phyloP scores from a whole-genome alignment of 1,140 invertebrate genomes.

The Leucophenga varia region DNA sequence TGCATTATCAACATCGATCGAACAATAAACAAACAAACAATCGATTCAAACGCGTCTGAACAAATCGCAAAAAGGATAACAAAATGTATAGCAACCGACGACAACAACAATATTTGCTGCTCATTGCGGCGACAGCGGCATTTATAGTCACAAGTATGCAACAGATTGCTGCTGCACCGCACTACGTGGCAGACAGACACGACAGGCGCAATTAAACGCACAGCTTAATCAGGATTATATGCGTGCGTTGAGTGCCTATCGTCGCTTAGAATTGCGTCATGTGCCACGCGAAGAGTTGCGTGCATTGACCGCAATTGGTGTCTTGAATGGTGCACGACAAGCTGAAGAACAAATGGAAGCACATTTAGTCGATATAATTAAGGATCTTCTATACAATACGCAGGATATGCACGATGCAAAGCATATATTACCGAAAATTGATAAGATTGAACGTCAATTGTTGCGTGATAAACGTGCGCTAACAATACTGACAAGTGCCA shows the following conservation, averaged over 20 bases:
- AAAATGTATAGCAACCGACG: too few relatives aligned
- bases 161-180: too few relatives aligned
- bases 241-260: conserved; percentile 33
- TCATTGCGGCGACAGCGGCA: conserved; percentile 7
- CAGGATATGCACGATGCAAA: conserved; percentile 13
- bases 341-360: conserved; percentile 42
- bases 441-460: conserved; percentile 43
- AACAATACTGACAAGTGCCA: conserved; percentile 34
- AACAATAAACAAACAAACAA: too few relatives aligned
- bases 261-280: conserved; percentile 26
- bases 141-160: too few relatives aligned
- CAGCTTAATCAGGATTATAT: conserved; percentile 38
- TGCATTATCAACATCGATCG: too few relatives aligned
- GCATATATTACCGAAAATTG: conserved; percentile 24
- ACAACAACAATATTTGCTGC: too few relatives aligned
- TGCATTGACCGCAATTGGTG: conserved; percentile 32
- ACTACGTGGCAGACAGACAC: background rate
- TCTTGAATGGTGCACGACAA: conserved; percentile 40
- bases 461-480: conserved; percentile 33
- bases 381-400: conserved; percentile 29
- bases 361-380: conserved; percentile 29
- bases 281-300: conserved; percentile 33
- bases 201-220: background rate
- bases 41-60: conserved; percentile 11
- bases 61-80: conserved; percentile 24